These are phyloP conservation scores for Coenonympha arcania DNA, from an alignment of 2,888 invertebrate species.

Conservation along the genomic window DNA sequence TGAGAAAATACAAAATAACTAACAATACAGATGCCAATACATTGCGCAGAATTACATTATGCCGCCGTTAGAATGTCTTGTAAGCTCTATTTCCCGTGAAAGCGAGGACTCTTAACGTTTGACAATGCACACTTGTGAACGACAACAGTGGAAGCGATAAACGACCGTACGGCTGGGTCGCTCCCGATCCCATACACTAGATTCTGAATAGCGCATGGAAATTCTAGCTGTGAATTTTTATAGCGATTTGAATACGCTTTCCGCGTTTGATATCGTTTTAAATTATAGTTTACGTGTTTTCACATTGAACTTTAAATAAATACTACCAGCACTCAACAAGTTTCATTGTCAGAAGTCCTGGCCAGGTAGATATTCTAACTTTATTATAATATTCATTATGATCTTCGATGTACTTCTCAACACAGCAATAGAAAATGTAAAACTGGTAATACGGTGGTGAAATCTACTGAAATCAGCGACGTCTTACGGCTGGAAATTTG, in stretches of 20 bases:
- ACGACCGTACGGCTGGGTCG: conserved; percentile 9
- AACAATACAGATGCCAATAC: conserved; percentile 11
- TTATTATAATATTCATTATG: no score
- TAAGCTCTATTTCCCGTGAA: conserved; percentile 24
- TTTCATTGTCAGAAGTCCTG: neutral
- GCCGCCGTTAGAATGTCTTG: conserved; percentile 17
- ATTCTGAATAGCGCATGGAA: conserved; percentile 11
- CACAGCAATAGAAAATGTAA: no score
- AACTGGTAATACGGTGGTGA: no score
- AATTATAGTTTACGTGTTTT: neutral
- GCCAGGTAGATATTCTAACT: no score
- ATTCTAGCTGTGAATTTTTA: conserved; percentile 14
- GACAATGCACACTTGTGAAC: conserved; percentile 29
- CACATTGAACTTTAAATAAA: neutral
- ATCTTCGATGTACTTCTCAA: no score
- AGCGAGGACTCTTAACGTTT: conserved; percentile 7
- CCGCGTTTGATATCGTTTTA: conserved; percentile 10
- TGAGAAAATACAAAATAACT: conserved; percentile 15
- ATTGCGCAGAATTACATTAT: conserved; percentile 12
- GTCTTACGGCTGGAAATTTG: no score
- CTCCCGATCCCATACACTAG: conserved; percentile 7
- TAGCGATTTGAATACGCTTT: conserved; percentile 11
- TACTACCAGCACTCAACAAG: neutral
- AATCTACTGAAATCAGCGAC: no score
- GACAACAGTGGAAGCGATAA: conserved; percentile 22